Base-by-base conservation (phyloP, 1,140 invertebrate genomes). In the Drosophila ogumai region DNA sequence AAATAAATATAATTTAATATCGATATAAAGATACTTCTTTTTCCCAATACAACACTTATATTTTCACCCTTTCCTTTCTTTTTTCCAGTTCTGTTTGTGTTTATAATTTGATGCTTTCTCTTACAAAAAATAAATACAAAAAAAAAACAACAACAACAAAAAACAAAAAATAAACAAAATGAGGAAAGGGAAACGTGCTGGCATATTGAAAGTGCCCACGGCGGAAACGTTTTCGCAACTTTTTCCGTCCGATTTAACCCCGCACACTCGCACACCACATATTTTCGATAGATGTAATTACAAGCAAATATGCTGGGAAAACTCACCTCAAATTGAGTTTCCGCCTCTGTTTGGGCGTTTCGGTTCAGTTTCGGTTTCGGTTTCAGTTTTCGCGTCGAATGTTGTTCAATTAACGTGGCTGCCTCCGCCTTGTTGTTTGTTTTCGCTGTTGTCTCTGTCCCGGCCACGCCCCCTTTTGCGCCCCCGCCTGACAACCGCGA, bases 321-420 rank as follows among this genome's bases (percentile, higher is more conserved):
- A 81, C 78, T 59, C 64, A 50, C 74, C 65, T 72, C 43, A 87
- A 86, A 87, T 87, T 87, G 84, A 88, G 80, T 82, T 79, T 63
- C 59, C 58, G 28, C 17, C 25, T 56, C 50, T 47, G 41, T 34
- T 56, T 47, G 15, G 50, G 34, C 15, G 31, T 47, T 55, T 65
- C 28, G 49, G 60, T 47, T 43, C 28, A 54, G 60, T 47, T 43
- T 58, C 41, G 50, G 59, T 57, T 36, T 56, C 58, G 41, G 64
- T 58, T 46, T 63, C 61, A 25, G 67, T 15, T n/a, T 56, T 59
- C 43, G 60, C 63, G 84, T 74, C 84, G 85, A 87, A 87, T 87
- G 84, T 87, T 87, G 84, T 87, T 87, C 84, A 87, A 87, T 87
- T 87, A 87, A 80, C 84, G 85, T 87, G 68, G 40, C 57, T 34